Evolutionary conservation across 1,140 invertebrate genomes (phyloP), one percentile per base, ranked within the genome.

Genomic region (Hypothenemus hampei): DNA sequence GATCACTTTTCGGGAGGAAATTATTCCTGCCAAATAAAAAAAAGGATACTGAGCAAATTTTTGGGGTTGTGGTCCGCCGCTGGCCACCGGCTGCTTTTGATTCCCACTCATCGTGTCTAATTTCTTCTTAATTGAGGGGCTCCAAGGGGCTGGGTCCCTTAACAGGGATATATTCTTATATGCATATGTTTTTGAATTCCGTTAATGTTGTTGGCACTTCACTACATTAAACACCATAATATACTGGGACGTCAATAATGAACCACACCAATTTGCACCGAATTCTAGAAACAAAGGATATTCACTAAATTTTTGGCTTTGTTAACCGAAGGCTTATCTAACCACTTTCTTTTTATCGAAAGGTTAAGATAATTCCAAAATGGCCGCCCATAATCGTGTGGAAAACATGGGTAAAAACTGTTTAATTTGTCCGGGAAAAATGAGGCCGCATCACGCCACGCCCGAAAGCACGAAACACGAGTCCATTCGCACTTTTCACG

Each of bases 291-390:
- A 8, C 8, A 20, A 33, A 39, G 10, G 23, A 39, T 47, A 55
- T 55, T 55, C 52, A 65, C 49, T 40, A 56, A 18, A 53, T 35
- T 40, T 44, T 44, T 44, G 18, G 13, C 35, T n/a, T 41, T 43
- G 57, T 35, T 40, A 48, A 47, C 26, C n/a, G n/a, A n/a, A n/a
- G 43, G 52, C 60, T 60, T 59, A 52, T 54, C 58, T 60, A 64
- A 68, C 58, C 45, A 48, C 40, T 61, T 60, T 58, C 61, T 67
- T 58, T 58, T 58, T 65, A 65, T 65, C 66, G 66, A 72, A 37
- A 72, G 70, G 70, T 72, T 72, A 72, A 70, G 65, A 63, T 67
- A 62, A 53, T 64, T 65, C 50, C 69, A 72, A 72, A 59, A 72
- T 72, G 70, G 70, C 70, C 65, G 70, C 67, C 39, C 63, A 58